A percentile compares a stretch with the other conserved stretches of the same genome.
phyloP scores from a whole-genome alignment of 2,888 invertebrate species.

The Octodonta nipae region DNA sequence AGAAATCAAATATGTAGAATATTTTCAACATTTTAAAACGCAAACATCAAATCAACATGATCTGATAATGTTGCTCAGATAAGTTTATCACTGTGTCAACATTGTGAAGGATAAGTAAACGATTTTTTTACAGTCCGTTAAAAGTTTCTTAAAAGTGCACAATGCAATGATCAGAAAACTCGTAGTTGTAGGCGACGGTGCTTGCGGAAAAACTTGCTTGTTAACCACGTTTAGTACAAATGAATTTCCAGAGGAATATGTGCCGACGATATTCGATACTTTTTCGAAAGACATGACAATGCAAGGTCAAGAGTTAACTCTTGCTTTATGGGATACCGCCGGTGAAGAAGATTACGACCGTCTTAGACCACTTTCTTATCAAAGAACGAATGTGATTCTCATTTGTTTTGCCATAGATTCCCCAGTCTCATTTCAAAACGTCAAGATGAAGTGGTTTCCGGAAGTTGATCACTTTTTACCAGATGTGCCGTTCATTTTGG shows the following conservation, averaged over 20 bases:
- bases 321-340: slow-evolving; percentile 43
- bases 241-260: slow-evolving; percentile 46
- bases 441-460: slow-evolving; percentile 50
- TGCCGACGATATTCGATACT: slow-evolving; percentile 36
- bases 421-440: slow-evolving; percentile 47
- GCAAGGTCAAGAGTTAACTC: slow-evolving; percentile 35
- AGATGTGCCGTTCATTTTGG: slow-evolving; percentile 46
- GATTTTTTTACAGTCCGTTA: no score
- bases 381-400: slow-evolving; percentile 48
- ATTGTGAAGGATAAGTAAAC: no score
- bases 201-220: slow-evolving; percentile 51
- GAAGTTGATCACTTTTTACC: slow-evolving; percentile 49
- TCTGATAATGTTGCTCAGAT: no score
- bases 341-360: slow-evolving; percentile 45
- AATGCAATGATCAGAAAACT: slow-evolving; percentile 16
- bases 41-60: no score
- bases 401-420: slow-evolving; percentile 51
- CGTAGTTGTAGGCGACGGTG: slow-evolving; percentile 49
- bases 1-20: no score
- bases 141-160: no score
- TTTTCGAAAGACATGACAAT: slow-evolving; percentile 36
- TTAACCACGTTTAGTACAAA: slow-evolving; percentile 47
- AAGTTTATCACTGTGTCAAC: no score
- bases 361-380: slow-evolving; percentile 43
- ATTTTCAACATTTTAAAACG: no score